Percentiles rank a stretch among this genome's conserved stretches.
These are phyloP conservation scores for Lanius collurio DNA, from an alignment of 2,113 vertebrate genomes.

Conservation along the genomic window DNA sequence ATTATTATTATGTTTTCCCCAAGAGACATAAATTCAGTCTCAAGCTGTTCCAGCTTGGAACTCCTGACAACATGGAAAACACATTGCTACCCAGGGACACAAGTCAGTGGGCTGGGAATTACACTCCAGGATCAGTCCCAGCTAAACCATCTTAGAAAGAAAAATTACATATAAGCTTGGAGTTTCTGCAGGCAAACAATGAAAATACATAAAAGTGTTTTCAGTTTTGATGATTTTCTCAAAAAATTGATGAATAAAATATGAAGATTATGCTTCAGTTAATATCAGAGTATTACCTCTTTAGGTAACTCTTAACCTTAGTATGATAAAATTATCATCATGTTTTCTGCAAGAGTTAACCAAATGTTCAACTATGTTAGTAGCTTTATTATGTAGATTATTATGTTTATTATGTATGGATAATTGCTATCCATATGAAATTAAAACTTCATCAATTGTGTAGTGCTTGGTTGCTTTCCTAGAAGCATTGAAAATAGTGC, in stretches of 20 bases:
- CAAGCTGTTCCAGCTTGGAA: neutral
- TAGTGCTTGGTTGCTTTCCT: neutral
- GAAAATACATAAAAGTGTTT: neutral
- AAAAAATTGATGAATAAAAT: neutral
- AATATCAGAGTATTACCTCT: neutral
- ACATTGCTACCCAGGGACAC: neutral
- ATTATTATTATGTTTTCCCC: neutral
- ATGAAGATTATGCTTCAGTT: neutral
- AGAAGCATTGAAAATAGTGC: neutral
- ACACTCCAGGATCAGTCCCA: neutral
- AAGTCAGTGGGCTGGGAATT: neutral
- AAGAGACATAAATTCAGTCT: neutral
- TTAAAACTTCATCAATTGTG: neutral
- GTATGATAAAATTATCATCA: neutral
- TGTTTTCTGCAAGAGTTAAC: neutral
- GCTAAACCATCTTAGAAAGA: neutral
- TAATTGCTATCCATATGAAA: neutral
- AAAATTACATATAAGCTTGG: neutral
- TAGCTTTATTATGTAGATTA: neutral
- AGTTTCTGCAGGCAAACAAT: neutral
- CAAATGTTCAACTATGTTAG: neutral
- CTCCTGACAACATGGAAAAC: neutral
- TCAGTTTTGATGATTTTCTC: neutral
- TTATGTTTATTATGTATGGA: neutral
- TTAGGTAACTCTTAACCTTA: neutral